Base-by-base conservation (phyloP, 2,888 invertebrate genomes). In the Xanthia icteritia region DNA sequence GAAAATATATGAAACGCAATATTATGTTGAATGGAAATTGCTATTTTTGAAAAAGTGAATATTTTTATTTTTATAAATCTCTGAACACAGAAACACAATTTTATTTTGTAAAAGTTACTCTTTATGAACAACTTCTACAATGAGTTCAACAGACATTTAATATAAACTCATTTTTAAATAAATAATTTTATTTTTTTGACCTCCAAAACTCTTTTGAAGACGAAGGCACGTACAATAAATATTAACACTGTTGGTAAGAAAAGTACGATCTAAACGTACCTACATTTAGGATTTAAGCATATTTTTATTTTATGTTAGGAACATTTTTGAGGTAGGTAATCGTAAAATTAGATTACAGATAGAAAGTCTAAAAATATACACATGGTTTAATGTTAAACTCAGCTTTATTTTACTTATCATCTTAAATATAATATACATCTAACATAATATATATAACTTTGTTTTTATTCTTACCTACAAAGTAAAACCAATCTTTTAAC, bases 1-100 rank as follows among this genome's bases (percentile, higher is more conserved):
- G 54, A 63, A 69, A 56, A 69, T 77, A 54, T 68, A 69, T 68
- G 23, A 63, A 68, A 23, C 9, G 56, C 17, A 17, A 36, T 45
- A 5, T 51, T 51, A 51, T 20, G 6, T 51, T 51, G 20, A 51
- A 51, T 51, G 17, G 17, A 51, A 51, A 51, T 51, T 51, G 20
- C 20, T n/a, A n/a, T n/a, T n/a, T n/a, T n/a, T n/a, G n/a, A n/a
- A n/a, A n/a, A n/a, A n/a, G n/a, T n/a, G n/a, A n/a, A n/a, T n/a
- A n/a, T n/a, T 54, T 54, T 27, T 56, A 0, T n/a, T n/a, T 70
- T 31, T 3, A 31, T 42, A 15, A 27, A 31, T 31, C 8, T n/a
- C 1, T 11, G 51, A 51, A 51, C 6, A 51, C 20, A 6, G 1
- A 51, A 1, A n/a, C n/a, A 6, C n/a, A 13, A n/a, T 45, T n/a